Conservation (phyloP, 2,888 invertebrate species). For the Barypeithes pellucidus region DNA sequence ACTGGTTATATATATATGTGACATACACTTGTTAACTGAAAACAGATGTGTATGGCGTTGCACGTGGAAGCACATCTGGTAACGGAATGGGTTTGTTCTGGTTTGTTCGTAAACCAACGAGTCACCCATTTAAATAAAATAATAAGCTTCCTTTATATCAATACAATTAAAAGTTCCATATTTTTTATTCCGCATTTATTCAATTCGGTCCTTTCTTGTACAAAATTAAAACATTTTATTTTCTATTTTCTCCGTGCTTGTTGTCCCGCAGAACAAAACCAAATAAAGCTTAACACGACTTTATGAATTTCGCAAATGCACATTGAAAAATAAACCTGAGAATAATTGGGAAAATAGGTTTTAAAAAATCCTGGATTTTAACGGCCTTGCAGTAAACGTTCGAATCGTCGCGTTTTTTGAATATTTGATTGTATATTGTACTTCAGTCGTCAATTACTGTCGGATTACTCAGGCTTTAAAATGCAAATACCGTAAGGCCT, state of each 20-base stretch:
- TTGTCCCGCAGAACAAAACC: conserved; percentile 9
- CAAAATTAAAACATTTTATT: neutral
- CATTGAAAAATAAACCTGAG: conserved; percentile 24
- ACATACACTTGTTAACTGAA: no score
- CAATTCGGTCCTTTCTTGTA: no score
- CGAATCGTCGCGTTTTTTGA: conserved; percentile 40
- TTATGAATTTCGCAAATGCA: conserved; percentile 32
- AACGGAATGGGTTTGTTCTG: no score
- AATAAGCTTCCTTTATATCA: no score
- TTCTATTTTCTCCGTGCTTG: neutral
- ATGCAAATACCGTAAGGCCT: neutral
- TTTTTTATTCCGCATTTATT: no score
- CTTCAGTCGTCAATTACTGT: conserved; percentile 41
- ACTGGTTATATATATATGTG: no score
- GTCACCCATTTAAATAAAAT: no score
- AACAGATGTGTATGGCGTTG: no score
- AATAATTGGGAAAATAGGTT: conserved; percentile 27
- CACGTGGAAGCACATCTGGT: no score
- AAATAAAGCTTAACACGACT: conserved; percentile 26
- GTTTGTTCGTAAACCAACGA: no score
- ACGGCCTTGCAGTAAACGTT: conserved; percentile 30
- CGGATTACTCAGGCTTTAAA: conserved; percentile 27
- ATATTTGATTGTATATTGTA: conserved; percentile 49
- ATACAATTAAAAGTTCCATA: no score
- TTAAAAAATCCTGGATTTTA: conserved; percentile 34